These are phyloP conservation scores for Cephus spinipes DNA, from an alignment of 2,888 invertebrate genomes.

Conservation along the genomic window DNA sequence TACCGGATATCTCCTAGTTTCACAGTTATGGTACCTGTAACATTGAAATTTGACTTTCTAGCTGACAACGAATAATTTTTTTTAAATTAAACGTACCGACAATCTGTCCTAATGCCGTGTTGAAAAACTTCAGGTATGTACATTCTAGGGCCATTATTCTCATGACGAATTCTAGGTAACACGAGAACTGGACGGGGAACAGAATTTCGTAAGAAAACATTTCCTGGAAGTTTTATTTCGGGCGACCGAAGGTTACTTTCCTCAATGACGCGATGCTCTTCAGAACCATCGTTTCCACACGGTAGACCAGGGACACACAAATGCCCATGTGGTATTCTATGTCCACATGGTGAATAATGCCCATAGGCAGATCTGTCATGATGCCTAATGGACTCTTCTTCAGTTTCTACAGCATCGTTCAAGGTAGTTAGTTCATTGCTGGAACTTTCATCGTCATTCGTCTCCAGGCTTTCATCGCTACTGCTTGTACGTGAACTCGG, in stretches of 20 bases:
- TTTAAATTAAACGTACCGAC: neutral
- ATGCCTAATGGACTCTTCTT: neutral
- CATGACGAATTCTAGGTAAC: slow-evolving; percentile 25
- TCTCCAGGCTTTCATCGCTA: neutral
- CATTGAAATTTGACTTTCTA: neutral
- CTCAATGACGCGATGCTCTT: neutral
- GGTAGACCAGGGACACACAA: neutral
- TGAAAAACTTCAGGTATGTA: neutral
- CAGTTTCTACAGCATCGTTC: neutral
- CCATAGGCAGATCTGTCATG: neutral
- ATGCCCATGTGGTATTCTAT: slow-evolving; percentile 22
- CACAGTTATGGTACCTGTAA: neutral
- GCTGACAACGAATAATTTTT: neutral
- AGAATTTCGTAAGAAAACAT: neutral
- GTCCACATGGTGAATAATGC: slow-evolving; percentile 22
- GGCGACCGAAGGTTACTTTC: neutral
- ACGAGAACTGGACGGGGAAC: slow-evolving; percentile 22
- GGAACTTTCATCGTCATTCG: slow-evolving; percentile 17
- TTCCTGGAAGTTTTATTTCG: neutral
- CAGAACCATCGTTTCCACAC: neutral
- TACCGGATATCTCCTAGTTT: neutral
- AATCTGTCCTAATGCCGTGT: neutral
- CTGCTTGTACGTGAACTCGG: neutral
- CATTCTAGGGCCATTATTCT: neutral
- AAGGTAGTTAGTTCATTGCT: neutral